These are phyloP conservation scores for Natator depressus DNA, from an alignment of 2,113 vertebrate genomes.

Conservation along the genomic window DNA sequence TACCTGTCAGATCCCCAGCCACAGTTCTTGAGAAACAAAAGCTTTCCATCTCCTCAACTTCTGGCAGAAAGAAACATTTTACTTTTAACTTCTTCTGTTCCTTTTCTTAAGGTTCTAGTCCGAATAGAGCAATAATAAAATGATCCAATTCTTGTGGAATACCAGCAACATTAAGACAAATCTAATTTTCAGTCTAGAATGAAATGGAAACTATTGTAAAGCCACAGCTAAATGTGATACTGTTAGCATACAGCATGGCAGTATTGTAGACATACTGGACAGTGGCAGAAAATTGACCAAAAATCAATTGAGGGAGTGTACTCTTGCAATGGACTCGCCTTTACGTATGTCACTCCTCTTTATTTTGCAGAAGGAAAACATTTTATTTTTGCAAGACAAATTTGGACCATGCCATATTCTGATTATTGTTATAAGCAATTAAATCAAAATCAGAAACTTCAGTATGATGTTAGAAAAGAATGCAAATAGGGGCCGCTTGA, in stretches of 20 bases:
- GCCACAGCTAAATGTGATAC: background rate
- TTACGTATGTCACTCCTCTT: background rate
- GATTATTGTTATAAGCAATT: background rate
- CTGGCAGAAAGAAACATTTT: slow-evolving; percentile 25
- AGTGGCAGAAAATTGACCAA: background rate
- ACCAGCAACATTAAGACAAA: slow-evolving; percentile 22
- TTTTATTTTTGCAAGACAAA: background rate
- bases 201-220: background rate
- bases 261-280: fast-evolving
- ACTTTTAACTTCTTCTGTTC: slow-evolving; percentile 36
- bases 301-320: background rate
- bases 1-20: background rate
- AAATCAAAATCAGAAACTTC: background rate
- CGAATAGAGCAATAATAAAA: background rate
- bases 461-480: background rate
- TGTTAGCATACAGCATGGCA: background rate
- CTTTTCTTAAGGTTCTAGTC: slow-evolving; percentile 27
- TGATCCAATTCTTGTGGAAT: background rate
- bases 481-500: background rate
- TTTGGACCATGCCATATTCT: background rate
- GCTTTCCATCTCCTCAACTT: slow-evolving; percentile 1
- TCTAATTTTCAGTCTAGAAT: background rate
- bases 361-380: background rate
- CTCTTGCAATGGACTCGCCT: background rate
- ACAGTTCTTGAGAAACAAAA: background rate